Evolutionary conservation across 2,113 vertebrate species (phyloP).

Genomic region (Corythornis cristatus): DNA sequence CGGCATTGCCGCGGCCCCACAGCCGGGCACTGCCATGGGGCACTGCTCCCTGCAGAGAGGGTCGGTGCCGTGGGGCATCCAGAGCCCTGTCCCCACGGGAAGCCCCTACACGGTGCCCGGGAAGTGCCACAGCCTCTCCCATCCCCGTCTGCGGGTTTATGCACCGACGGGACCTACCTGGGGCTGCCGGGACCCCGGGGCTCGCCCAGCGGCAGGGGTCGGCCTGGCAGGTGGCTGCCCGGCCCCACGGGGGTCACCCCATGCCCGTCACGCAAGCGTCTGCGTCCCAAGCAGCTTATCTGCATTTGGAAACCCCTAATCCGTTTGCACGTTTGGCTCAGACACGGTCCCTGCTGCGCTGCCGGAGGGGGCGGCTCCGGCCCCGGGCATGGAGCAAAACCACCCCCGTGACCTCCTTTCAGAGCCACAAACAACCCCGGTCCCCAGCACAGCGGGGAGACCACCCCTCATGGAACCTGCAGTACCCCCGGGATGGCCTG

Average conservation of each 20-base stretch:
- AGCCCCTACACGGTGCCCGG: neutral
- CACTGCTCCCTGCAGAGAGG: neutral
- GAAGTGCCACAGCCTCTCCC: neutral
- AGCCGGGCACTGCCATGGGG: accelerated
- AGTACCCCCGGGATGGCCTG: neutral
- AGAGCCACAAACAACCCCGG: neutral
- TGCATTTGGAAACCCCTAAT: constrained; percentile 60
- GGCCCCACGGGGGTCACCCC: neutral
- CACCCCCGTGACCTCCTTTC: constrained; percentile 1
- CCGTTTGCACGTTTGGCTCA: neutral
- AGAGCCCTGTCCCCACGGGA: neutral
- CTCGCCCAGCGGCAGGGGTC: neutral
- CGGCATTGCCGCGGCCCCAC: neutral
- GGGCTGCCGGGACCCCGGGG: neutral
- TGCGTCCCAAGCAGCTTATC: constrained; percentile 37
- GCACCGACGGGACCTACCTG: neutral
- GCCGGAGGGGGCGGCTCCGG: accelerated
- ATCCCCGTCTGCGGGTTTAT: neutral
- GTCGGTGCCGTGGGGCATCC: accelerated
- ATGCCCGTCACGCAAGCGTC: neutral
- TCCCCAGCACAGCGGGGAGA: neutral
- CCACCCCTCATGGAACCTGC: neutral
- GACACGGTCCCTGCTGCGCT: neutral
- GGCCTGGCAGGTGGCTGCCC: constrained; percentile 2
- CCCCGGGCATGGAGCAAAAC: neutral